Evolutionary conservation across 2,113 vertebrate species (phyloP), one percentile per base, ranked within the genome.

Genomic region (Triplophysa tibetana): DNA sequence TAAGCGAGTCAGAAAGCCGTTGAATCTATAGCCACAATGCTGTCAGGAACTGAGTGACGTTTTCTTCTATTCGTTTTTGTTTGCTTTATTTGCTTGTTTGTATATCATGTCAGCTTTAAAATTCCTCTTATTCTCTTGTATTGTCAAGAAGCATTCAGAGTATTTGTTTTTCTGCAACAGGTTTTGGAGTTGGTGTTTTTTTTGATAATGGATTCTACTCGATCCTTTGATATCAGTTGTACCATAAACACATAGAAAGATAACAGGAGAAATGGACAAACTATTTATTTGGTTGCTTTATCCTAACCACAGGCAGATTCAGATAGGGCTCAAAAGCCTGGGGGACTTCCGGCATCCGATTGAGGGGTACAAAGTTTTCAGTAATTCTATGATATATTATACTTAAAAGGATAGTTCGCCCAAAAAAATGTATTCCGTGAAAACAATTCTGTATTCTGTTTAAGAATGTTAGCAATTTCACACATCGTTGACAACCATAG

Each of bases 161-260:
- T 72, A 77, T 70, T 43, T 83, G 24, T 80, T 81, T 68, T 66
- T 82, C 84, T 67, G 66, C 82, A 82, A 56, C 69, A 67, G 21
- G 76, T 66, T 63, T 45, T 24, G 50, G 72, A 65, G 23, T 12
- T 11, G 63, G 79, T 78, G 69, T 38, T 50, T 11, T 56, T 72
- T 72, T 70, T 75, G 62, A 78, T 77, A 81, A 84, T 79, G 84
- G 38, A 72, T 75, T 82, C 29, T 66, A 52, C 82, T 60, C 54
- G 43, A 77, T 80, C 69, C 38, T 85, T 66, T 78, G 80, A 79
- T 52, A 54, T 80, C 64, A 81, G 73, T 74, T 86, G 64, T 60
- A 75, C 80, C 82, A 54, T 48, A 80, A 75, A 86, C 74, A 72
- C 63, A 79, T 65, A 66, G 72, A 24, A 83, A 43, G 80, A 74